Evolutionary conservation across 2,888 invertebrate genomes (phyloP).

Genomic region (Drosophila ezoana): DNA sequence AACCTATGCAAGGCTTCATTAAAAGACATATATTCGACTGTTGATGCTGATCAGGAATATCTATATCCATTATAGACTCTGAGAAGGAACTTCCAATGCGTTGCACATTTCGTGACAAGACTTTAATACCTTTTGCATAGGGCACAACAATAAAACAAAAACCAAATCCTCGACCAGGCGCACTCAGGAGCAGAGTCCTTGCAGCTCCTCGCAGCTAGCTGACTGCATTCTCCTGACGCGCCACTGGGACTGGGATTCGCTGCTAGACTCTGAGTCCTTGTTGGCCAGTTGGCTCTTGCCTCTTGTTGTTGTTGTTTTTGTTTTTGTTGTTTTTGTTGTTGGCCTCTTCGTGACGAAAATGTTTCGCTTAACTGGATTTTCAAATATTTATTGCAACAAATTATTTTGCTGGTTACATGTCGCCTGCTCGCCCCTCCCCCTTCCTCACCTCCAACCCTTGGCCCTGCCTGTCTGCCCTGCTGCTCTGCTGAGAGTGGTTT

Average conservation of each 20-base stretch:
- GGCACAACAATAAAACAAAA: constrained; percentile 1
- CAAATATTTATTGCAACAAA: constrained; percentile 81
- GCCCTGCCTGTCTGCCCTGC: background rate
- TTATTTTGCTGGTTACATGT: constrained; percentile 72
- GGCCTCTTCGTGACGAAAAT: constrained; percentile 76
- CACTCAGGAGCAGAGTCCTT: constrained; percentile 21
- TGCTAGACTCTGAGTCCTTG: constrained; percentile 43
- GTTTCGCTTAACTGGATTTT: constrained; percentile 81
- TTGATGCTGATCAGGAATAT: no score
- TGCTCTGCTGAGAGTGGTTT: constrained; percentile 44
- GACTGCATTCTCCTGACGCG: constrained; percentile 12
- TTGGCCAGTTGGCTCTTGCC: constrained; percentile 41
- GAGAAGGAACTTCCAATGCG: background rate
- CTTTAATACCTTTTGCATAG: background rate
- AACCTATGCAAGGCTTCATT: no score
- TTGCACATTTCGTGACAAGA: background rate
- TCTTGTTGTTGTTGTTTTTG: background rate
- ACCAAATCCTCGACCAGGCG: constrained; percentile 2
- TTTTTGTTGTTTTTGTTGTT: constrained; percentile 8
- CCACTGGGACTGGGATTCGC: constrained; percentile 22
- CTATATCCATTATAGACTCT: background rate
- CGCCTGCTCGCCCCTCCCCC: constrained; percentile 3
- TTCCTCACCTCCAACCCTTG: background rate
- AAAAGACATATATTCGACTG: no score
- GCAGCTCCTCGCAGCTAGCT: constrained; percentile 7